Evolutionary conservation across 2,797 vertebrate species (phyloP), one percentile per base, ranked within the genome.

Genomic region (Premnoplex brunnescens): DNA sequence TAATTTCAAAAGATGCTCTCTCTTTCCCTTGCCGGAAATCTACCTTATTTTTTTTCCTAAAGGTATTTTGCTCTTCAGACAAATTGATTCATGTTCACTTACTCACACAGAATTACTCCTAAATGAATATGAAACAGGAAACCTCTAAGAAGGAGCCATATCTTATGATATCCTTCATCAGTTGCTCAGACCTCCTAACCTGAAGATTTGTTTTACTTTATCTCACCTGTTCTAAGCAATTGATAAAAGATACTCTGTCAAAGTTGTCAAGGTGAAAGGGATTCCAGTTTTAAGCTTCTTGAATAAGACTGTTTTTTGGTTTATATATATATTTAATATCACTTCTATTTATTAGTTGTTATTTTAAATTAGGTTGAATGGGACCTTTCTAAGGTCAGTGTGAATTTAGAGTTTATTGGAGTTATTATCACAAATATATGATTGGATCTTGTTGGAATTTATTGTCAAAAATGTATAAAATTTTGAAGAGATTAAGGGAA

Each of bases 131-230:
- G 69, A 88, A 96, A 69, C 24, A 76, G 23, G 24, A 26, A 85
- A 66, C 30, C 6, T 64, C 39, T 78, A 84, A 19, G 27, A 92
- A 79, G 21, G 26, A 68, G 30, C 19, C 32, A 9, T 91, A 66
- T 58, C 71, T 90, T 87, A 68, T 18, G 23, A 64, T 76, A 58
- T 18, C 85, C 66, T 93, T 59, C 56, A 93, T 96, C 83, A 88
- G 59, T 54, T 85, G 59, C 63, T 94, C 59, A 71, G 51, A 81
- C 39, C 62, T 87, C 77, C 54, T 79, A 82, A 93, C 36, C 62
- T 44, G 39, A 77, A 88, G 24, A 84, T 97, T 89, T 93, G 24
- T 93, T 96, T 95, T 87, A 73, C 51, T 94, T 89, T 79, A 64
- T 58, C 48, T 71, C 64, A 46, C 34, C 39, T 55, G 66, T 85